Evolutionary conservation across 2,888 invertebrate genomes (phyloP).

Genomic region (Allacma fusca): DNA sequence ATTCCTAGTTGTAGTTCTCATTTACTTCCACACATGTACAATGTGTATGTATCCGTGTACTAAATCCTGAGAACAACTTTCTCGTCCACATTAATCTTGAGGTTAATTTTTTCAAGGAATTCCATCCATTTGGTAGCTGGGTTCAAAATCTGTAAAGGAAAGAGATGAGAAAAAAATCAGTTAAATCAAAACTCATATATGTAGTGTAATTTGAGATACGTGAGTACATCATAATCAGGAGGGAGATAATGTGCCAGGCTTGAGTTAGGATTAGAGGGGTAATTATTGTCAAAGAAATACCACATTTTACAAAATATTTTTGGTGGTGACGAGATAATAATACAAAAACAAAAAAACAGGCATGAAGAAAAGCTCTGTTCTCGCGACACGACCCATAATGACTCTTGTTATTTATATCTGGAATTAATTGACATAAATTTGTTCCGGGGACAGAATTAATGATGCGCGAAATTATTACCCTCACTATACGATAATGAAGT

Average conservation of each 20-base stretch:
- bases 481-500: slow-evolving; percentile 11
- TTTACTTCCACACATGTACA: neutral
- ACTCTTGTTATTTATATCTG: slow-evolving; percentile 10
- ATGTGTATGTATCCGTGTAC: neutral
- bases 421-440: slow-evolving; percentile 13
- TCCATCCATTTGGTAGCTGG: slow-evolving; percentile 12
- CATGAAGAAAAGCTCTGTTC: neutral
- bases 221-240: no score
- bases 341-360: neutral
- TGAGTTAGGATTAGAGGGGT: neutral
- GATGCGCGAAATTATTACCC: slow-evolving; percentile 12
- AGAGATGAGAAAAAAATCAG: neutral
- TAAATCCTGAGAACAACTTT: neutral
- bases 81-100: slow-evolving; percentile 11
- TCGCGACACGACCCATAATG: slow-evolving; percentile 16
- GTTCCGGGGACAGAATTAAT: slow-evolving; percentile 16
- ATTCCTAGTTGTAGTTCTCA: slow-evolving; percentile 20
- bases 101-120: slow-evolving; percentile 11
- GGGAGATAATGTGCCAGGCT: neutral
- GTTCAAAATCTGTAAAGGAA: neutral
- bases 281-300: slow-evolving; percentile 4
- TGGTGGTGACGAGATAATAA: slow-evolving; percentile 12
- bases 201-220: neutral
- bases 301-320: neutral
- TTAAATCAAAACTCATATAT: neutral